These are phyloP conservation scores for Chaetogeoica ovagalla DNA, from an alignment of 2,888 invertebrate species.

Conservation along the genomic window DNA sequence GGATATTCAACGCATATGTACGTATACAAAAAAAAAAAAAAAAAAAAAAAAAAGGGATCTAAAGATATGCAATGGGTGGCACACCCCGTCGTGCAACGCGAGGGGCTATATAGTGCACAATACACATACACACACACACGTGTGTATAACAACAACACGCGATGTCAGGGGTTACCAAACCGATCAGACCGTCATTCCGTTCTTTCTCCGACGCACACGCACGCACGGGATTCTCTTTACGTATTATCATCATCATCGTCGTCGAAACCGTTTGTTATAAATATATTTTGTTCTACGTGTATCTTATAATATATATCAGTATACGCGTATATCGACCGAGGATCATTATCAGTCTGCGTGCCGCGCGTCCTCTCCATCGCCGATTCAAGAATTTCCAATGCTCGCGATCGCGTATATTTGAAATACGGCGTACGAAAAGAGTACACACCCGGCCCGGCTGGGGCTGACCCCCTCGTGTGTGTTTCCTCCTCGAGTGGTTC, in stretches of 20 bases:
- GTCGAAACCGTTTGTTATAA: slow-evolving; percentile 36
- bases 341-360: slow-evolving; percentile 40
- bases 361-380: slow-evolving; percentile 15
- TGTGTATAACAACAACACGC: not conserved
- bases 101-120: not conserved
- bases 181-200: not conserved
- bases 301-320: too few species aligned
- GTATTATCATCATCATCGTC: slow-evolving; percentile 7
- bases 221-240: not conserved
- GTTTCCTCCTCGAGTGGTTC: slow-evolving; percentile 21
- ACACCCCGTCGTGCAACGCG: slow-evolving; percentile 39
- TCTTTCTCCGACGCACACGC: too few species aligned
- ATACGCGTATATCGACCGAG: slow-evolving; percentile 30
- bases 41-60: slow-evolving; percentile 44
- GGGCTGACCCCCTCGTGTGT: slow-evolving; percentile 23
- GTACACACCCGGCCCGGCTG: not conserved
- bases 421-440: too few species aligned
- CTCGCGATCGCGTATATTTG: not conserved
- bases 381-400: slow-evolving; percentile 41
- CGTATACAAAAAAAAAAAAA: not conserved
- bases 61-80: slow-evolving; percentile 50
- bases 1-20: not conserved
- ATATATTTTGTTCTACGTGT: too few species aligned
- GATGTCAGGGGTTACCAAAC: slow-evolving; percentile 30
- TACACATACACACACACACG: not conserved